phyloP scores from a whole-genome alignment of 2,113 vertebrate species.

The Xiphophorus couchianus region DNA sequence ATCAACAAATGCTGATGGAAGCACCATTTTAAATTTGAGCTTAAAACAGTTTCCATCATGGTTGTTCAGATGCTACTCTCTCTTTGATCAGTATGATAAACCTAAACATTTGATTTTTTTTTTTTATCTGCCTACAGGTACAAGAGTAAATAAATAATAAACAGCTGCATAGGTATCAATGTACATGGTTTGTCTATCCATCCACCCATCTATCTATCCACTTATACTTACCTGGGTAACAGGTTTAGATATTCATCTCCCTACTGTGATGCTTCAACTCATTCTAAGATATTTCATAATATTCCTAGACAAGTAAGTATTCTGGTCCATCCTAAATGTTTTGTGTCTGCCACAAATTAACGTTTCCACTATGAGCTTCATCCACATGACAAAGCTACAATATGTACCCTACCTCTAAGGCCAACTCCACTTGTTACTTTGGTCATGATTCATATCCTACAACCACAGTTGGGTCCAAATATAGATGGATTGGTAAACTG shows the following conservation, averaged over 20 bases:
- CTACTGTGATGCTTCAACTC: too few relatives aligned
- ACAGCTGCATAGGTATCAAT: too few relatives aligned
- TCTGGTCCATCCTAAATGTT: too few relatives aligned
- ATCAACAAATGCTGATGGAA: slow-evolving; percentile 65
- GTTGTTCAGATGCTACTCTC: background rate
- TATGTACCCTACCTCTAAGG: too few relatives aligned
- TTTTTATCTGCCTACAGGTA: background rate
- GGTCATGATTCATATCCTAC: background rate
- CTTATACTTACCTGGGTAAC: too few relatives aligned
- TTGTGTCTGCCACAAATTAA: background rate
- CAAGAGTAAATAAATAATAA: too few relatives aligned
- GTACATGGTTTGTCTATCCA: too few relatives aligned
- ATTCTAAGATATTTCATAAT: too few relatives aligned
- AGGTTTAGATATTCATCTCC: too few relatives aligned
- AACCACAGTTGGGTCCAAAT: background rate
- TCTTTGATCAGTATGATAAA: background rate
- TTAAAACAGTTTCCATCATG: slow-evolving; percentile 11
- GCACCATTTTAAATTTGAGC: slow-evolving; percentile 24
- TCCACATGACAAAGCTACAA: background rate
- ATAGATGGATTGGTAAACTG: background rate
- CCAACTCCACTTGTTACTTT: background rate
- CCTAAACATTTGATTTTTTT: background rate
- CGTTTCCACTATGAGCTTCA: background rate
- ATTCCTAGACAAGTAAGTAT: too few relatives aligned
- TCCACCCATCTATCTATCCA: too few relatives aligned